phyloP scores from a whole-genome alignment of 1,140 invertebrate species.

The Caenorhabditis brenneri region DNA sequence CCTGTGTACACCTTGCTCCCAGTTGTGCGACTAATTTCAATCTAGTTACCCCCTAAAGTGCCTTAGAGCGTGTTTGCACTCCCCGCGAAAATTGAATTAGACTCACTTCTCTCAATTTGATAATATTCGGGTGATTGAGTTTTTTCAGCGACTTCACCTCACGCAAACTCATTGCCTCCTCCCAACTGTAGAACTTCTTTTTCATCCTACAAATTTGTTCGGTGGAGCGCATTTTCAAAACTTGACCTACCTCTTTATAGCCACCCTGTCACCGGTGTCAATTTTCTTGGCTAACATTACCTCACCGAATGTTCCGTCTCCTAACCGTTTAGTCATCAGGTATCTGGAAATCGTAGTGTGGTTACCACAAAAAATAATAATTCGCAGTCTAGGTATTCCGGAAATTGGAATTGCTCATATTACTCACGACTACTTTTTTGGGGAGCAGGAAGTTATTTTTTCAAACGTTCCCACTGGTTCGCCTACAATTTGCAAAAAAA shows the following conservation, averaged over 20 bases:
- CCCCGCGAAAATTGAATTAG: too few species aligned
- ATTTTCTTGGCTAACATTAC: constrained; percentile 91
- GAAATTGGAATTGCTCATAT: too few species aligned
- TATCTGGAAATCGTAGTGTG: constrained; percentile 78
- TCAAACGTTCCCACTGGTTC: too few species aligned
- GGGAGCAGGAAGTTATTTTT: too few species aligned
- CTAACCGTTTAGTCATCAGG: constrained; percentile 89
- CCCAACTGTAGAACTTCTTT: constrained; percentile 98
- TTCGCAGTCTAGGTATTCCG: neutral
- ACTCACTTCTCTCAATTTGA: constrained; percentile 87
- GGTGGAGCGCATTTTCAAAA: too few species aligned
- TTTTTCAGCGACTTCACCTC: constrained; percentile 99
- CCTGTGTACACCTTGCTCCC: too few species aligned
- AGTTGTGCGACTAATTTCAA: too few species aligned
- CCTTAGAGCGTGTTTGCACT: too few species aligned
- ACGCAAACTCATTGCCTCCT: constrained; percentile 95
- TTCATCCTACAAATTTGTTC: constrained; percentile 82
- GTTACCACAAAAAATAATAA: too few species aligned
- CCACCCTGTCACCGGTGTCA: constrained; percentile 96
- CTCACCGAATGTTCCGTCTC: constrained; percentile 97
- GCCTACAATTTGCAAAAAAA: too few species aligned
- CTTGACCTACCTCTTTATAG: constrained; percentile 85
- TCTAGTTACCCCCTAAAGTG: too few species aligned
- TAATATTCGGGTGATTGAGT: constrained; percentile 95
- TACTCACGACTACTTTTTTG: too few species aligned